Percentiles rank a stretch among this genome's conserved stretches.
Evolutionary conservation across 2,888 invertebrate genomes (phyloP).

Genomic region (Macropis europaea): DNA sequence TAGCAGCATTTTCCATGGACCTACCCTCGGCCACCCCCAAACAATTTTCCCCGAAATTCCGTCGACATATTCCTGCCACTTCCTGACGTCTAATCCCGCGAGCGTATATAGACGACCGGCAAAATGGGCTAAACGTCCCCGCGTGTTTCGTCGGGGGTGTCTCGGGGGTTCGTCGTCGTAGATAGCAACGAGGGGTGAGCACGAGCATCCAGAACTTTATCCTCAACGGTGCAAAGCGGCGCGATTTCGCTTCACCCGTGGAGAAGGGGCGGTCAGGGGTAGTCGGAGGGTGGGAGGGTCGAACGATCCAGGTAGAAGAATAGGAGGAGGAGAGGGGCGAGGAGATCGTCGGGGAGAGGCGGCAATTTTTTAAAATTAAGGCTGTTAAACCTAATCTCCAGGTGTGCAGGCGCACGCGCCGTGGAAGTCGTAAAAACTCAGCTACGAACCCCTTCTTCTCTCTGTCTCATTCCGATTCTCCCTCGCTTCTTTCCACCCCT

Average conservation of each 20-base stretch:
- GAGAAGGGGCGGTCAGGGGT: constrained; percentile 2
- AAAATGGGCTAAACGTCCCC: constrained; percentile 51
- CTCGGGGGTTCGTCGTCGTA: constrained; percentile 27
- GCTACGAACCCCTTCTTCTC: constrained; percentile 19
- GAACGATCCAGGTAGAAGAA: constrained; percentile 46
- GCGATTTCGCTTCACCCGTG: constrained; percentile 60
- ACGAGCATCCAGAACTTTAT: constrained; percentile 55
- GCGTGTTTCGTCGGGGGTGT: constrained; percentile 22
- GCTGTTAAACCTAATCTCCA: constrained; percentile 75
- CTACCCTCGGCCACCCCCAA: constrained; percentile 6
- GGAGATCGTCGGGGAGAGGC: constrained; percentile 42
- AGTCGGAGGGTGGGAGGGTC: constrained; percentile 1
- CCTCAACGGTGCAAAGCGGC: constrained; percentile 60
- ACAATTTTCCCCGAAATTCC: constrained; percentile 35
- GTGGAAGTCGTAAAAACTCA: constrained; percentile 64
- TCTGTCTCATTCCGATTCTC: constrained; percentile 28
- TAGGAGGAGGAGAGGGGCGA: constrained; percentile 34
- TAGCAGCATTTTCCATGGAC: background rate
- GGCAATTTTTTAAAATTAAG: constrained; percentile 75
- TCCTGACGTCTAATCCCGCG: constrained; percentile 46
- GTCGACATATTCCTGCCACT: constrained; percentile 44
- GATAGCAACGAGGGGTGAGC: constrained; percentile 19
- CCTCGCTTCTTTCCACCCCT: constrained; percentile 14
- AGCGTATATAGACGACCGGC: constrained; percentile 16
- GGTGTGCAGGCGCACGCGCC: constrained; percentile 62